Evolutionary conservation across 2,113 vertebrate genomes (phyloP).

Genomic region (Atractosteus spatula): DNA sequence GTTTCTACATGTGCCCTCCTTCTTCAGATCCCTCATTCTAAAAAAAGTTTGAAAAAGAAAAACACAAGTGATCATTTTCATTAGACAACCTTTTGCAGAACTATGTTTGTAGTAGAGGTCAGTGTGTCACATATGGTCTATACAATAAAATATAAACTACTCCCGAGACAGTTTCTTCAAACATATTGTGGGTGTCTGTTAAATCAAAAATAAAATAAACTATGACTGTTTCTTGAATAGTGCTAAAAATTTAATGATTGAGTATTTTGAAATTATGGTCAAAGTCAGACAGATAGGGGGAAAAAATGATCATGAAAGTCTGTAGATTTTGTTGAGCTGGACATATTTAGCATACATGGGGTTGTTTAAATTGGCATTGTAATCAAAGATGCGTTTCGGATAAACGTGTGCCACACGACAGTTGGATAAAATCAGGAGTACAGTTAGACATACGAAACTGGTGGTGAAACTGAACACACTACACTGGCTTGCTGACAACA

Average conservation of each 20-base stretch:
- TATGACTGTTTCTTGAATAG: slow-evolving; percentile 58
- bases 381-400: slow-evolving; percentile 52
- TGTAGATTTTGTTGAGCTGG: slow-evolving; percentile 59
- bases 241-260: slow-evolving; percentile 66
- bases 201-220: slow-evolving; percentile 74
- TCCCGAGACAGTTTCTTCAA: slow-evolving; percentile 66
- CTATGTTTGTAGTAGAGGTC: slow-evolving; percentile 70
- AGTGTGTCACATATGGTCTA: slow-evolving; percentile 67
- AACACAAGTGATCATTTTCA: slow-evolving; percentile 35
- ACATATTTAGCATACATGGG: slow-evolving; percentile 58
- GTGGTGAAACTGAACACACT: slow-evolving; percentile 64
- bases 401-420: slow-evolving; percentile 63
- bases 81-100: slow-evolving; percentile 45
- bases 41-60: too few species aligned
- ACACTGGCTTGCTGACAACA: slow-evolving; percentile 55
- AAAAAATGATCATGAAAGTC: slow-evolving; percentile 47
- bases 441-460: slow-evolving; percentile 63
- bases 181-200: slow-evolving; percentile 71
- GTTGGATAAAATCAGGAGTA: slow-evolving; percentile 48
- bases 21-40: slow-evolving; percentile 43
- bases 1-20: slow-evolving; percentile 57
- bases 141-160: slow-evolving; percentile 68
- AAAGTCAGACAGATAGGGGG: slow-evolving; percentile 48
- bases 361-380: slow-evolving; percentile 66
- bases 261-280: slow-evolving; percentile 63